Evolutionary conservation across 2,888 invertebrate species (phyloP), one percentile per base, ranked within the genome.

Genomic region (Drosophila emarginata): DNA sequence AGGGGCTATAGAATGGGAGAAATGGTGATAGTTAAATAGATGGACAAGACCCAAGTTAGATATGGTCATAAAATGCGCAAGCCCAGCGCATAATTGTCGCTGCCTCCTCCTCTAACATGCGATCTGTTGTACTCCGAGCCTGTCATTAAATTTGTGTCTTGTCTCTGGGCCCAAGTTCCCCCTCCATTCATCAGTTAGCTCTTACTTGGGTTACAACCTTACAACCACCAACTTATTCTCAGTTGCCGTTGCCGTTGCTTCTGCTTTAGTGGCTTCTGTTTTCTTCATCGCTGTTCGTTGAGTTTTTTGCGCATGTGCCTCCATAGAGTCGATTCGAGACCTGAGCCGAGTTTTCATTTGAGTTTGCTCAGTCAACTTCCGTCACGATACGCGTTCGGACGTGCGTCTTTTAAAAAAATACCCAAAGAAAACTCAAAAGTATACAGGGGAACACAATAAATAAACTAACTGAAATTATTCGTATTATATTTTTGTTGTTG

Each of bases 361-460:
- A 68, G 72, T 69, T 80, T 77, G 84, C 77, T 91, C 82, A 91
- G 91, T 91, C 89, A 79, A 90, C 86, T 90, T 91, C 87, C 84
- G 89, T 80, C 86, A 88, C 89, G 89, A 89, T 88, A 88, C 80
- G 87, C 87, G 89, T 79, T 85, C 87, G 89, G 91, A 89, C 90
- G 89, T 84, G 80, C 69, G 80, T 67, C 71, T 77, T 67, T 67
- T 60, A 70, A 45, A 61, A 60, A 52, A 14, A 45, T 11, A 45
- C 21, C 21, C 18, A 18, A 45, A 45, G 45, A 45, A 21, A 45
- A 11, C 23, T 32, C 32, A 1, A 23, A 52, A 36, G 51, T 21
- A 15, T 26, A 36, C 51, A 37, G 32, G 45, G 51, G 36, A n/a
- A 32, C 4, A 50, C 36, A 36, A 12, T 39, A 32, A 60, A 39